Base-by-base conservation (phyloP, 30 jellyfish, hydroid and myxozoan genomes). In the Hydractinia symbiolongicarpus region DNA sequence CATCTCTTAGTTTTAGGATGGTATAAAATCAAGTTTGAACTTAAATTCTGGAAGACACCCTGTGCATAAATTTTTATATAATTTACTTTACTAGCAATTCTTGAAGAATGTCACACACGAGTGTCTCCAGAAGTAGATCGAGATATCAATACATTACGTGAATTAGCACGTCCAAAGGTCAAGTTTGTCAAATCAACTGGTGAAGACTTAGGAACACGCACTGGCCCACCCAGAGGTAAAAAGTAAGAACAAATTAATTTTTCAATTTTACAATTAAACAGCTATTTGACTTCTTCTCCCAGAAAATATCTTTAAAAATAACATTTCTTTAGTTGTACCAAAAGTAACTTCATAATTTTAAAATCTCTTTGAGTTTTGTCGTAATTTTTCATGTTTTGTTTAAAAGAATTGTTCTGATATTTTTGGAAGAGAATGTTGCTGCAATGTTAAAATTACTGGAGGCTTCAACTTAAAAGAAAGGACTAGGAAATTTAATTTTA, bases 171-270 rank as follows among this genome's bases (percentile, higher is more conserved):
- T 54, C 78, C 78, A 19, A 77, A 57, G 60, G 77, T 77, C 44
- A 77, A 77, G 76, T 77, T 77, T 77, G 85, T 77, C 6, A 77
- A 77, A 77, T 53, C 85, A 15, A 49, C 51, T 5, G 74, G 54
- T 53, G 85, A 77, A 7, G 54, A 55, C 51, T 79, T 77, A 5
- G 85, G 85, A 13, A 77, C 85, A 77, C 85, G 85, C 53, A 77
- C 77, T 10, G 85, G 85, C 60, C 85, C 85, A 16, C 85, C 85
- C 14, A 52, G 53, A 54, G 78, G 78, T 54, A 77, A 77, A 58
- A 77, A 77, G 85, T 77, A 77, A 77, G 85, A 52, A 49, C 81
- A 4, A n/a, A 5, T 20, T 52, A 3, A 8, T 4, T n/a, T 50
- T 71, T 8, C 60, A 5, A 30, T 53, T n/a, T 19, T 71, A 11